Evolutionary conservation across 2,113 vertebrate species (phyloP).

Genomic region (Bos javanicus): DNA sequence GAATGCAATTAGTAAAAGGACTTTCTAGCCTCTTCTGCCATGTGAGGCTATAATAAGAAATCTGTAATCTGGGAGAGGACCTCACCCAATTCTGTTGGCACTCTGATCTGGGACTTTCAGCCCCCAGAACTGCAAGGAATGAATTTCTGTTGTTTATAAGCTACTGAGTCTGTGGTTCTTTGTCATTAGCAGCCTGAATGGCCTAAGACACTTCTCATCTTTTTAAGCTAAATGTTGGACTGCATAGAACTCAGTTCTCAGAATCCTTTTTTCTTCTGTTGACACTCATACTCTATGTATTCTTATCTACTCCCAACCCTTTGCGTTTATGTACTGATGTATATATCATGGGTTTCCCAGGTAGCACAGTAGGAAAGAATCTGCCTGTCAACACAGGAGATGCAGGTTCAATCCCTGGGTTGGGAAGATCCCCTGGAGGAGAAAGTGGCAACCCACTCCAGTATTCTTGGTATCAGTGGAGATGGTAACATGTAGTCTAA

Average conservation of each 20-base stretch:
- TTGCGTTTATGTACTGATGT: background rate
- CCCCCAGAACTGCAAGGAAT: background rate
- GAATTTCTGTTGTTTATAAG: background rate
- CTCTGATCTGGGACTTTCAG: background rate
- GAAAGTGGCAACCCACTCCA: background rate
- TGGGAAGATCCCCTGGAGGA: background rate
- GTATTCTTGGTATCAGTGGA: background rate
- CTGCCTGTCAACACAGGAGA: background rate
- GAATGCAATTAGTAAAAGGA: background rate
- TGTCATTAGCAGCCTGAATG: background rate
- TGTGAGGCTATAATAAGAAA: background rate
- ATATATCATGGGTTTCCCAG: background rate
- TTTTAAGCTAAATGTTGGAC: background rate
- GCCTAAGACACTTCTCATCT: background rate
- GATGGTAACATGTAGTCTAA: background rate
- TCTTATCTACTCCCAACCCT: background rate
- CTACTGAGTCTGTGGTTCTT: background rate
- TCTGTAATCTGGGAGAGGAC: background rate
- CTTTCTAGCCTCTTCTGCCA: background rate
- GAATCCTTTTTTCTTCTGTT: background rate
- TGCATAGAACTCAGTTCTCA: background rate
- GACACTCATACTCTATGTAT: background rate
- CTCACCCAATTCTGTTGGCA: background rate
- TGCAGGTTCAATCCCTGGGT: background rate
- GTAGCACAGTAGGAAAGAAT: background rate